These are phyloP conservation scores for Yponomeuta sedellus DNA, from an alignment of 2,888 invertebrate genomes.

Conservation along the genomic window DNA sequence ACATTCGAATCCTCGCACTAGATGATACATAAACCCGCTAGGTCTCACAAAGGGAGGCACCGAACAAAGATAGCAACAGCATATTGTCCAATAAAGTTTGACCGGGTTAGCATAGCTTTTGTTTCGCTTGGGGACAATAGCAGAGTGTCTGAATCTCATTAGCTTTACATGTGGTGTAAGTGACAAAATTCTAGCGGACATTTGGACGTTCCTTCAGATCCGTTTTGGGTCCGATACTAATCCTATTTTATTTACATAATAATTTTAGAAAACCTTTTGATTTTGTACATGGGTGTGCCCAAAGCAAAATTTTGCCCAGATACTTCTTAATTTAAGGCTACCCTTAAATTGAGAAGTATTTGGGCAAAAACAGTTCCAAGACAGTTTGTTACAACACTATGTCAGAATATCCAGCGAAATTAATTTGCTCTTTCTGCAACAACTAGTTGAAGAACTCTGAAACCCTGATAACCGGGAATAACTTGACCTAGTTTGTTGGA, in stretches of 20 bases:
- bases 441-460: too few relatives aligned
- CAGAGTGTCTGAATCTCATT: slow-evolving; percentile 11
- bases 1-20: background rate
- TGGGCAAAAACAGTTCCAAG: too few relatives aligned
- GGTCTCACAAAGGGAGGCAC: background rate
- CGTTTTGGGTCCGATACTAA: background rate
- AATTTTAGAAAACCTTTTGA: too few relatives aligned
- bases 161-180: background rate
- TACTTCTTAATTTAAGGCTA: too few relatives aligned
- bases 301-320: too few relatives aligned
- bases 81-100: slow-evolving; percentile 10
- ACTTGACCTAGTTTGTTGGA: too few relatives aligned
- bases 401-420: too few relatives aligned
- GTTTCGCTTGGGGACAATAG: slow-evolving; percentile 11
- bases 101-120: slow-evolving; percentile 11
- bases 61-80: background rate
- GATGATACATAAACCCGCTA: background rate
- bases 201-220: background rate
- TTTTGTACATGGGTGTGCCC: too few relatives aligned
- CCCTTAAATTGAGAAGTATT: too few relatives aligned
- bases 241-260: background rate
- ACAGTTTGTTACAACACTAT: too few relatives aligned
- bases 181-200: background rate
- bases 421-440: too few relatives aligned
- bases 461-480: too few relatives aligned